These are phyloP conservation scores for Hippocampus guttulatus DNA, from an alignment of 2,113 vertebrate species.

Conservation along the genomic window DNA sequence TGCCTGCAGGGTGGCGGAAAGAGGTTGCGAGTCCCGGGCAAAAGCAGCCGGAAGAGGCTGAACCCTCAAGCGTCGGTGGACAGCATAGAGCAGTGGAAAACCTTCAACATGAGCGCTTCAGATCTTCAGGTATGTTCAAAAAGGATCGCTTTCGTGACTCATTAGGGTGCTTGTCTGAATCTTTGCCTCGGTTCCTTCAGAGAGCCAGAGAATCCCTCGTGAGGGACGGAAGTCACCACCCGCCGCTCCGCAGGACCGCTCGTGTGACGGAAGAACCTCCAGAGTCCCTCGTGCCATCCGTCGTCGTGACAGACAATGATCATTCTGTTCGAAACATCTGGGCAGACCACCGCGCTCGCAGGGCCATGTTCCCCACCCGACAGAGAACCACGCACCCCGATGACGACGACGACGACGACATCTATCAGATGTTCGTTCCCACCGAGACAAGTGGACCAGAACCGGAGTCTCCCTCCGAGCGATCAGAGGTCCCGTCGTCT, in stretches of 20 bases:
- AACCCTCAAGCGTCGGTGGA: conserved; percentile 81
- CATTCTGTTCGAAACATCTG: conserved; percentile 82
- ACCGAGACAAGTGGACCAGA: conserved; percentile 73
- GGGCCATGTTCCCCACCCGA: conserved; percentile 86
- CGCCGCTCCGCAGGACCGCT: conserved; percentile 66
- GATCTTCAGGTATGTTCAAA: conserved; percentile 65
- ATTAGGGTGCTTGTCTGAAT: neutral
- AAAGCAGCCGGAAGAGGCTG: conserved; percentile 81
- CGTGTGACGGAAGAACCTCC: conserved; percentile 67
- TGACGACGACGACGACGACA: conserved; percentile 87
- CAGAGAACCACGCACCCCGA: conserved; percentile 79
- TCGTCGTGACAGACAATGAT: conserved; percentile 70
- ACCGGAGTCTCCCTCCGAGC: conserved; percentile 57
- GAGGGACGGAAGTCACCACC: conserved; percentile 70
- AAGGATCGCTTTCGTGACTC: neutral
- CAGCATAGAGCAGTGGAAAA: conserved; percentile 79
- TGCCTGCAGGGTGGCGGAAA: conserved; percentile 66
- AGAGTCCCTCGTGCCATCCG: conserved; percentile 68
- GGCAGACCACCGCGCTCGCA: conserved; percentile 86
- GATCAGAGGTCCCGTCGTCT: conserved; percentile 37
- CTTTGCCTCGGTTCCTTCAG: conserved; percentile 58
- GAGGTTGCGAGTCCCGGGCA: conserved; percentile 77
- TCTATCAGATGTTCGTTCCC: conserved; percentile 93
- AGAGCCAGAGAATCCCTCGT: conserved; percentile 79
- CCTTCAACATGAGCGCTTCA: conserved; percentile 72